A percentile compares a stretch with the other conserved stretches of the same genome.
phyloP scores from a whole-genome alignment of 2,888 invertebrate species.

The Drosophila mimetica region DNA sequence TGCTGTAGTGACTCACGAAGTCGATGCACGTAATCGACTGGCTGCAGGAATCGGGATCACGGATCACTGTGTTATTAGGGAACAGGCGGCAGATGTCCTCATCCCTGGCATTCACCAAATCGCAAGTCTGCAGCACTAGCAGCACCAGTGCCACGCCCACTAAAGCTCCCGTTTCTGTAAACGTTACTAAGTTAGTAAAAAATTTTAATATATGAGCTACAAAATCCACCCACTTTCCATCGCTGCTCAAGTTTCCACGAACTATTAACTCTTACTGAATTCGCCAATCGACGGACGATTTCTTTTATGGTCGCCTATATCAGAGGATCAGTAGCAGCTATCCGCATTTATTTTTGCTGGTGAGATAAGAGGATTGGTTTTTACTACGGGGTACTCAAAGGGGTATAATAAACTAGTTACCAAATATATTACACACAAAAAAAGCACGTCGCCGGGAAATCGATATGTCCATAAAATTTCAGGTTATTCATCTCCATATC shows the following conservation, averaged over 20 bases:
- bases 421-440: neutral
- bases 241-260: constrained; percentile 18
- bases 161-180: neutral
- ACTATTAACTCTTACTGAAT: constrained; percentile 12
- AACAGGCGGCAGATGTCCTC: constrained; percentile 72
- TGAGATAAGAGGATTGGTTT: constrained; percentile 26
- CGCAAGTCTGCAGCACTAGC: constrained; percentile 2
- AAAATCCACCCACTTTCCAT: constrained; percentile 14
- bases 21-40: constrained; percentile 70
- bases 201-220: too few species aligned
- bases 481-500: too few species aligned
- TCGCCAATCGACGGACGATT: constrained; percentile 1
- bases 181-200: neutral
- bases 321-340: constrained; percentile 29
- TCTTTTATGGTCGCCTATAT: constrained; percentile 32
- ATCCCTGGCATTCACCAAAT: constrained; percentile 19
- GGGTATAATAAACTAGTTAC: neutral
- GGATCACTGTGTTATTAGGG: constrained; percentile 63
- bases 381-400: neutral
- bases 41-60: constrained; percentile 78
- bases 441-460: too few species aligned
- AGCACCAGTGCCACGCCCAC: constrained; percentile 5
- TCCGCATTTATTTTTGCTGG: constrained; percentile 15
- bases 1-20: constrained; percentile 44
- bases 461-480: too few species aligned